phyloP scores from a whole-genome alignment of 1,140 invertebrate genomes.

The Nautilus pompilius region DNA sequence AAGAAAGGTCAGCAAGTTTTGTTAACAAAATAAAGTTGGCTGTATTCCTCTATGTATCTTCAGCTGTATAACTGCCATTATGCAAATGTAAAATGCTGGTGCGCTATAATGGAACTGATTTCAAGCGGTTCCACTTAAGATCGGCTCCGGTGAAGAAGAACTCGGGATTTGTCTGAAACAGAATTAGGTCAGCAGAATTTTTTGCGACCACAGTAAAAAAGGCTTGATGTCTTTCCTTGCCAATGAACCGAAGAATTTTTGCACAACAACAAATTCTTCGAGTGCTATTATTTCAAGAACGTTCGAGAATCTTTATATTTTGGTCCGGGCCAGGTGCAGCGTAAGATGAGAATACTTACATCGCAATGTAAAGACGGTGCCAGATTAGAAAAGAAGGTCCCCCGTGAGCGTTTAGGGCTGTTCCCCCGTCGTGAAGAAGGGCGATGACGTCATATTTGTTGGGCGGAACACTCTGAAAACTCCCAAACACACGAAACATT shows the following conservation, averaged over 20 bases:
- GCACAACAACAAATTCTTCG: neutral
- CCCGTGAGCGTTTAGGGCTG: slow-evolving; percentile 1
- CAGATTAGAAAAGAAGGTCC: neutral
- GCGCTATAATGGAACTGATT: slow-evolving; percentile 1
- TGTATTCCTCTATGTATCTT: slow-evolving; percentile 7
- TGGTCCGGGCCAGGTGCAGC: neutral
- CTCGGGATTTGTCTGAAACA: neutral
- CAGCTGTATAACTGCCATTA: slow-evolving; percentile 8
- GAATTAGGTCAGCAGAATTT: neutral
- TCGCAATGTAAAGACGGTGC: neutral
- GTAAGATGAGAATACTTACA: neutral
- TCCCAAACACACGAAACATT: no score
- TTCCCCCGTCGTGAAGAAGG: neutral
- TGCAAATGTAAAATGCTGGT: slow-evolving; percentile 6
- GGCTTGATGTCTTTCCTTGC: neutral
- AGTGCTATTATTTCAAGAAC: neutral
- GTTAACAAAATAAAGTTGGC: neutral
- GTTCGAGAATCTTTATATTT: neutral
- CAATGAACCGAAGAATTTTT: neutral
- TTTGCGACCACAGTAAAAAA: neutral
- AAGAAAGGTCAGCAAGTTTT: neutral
- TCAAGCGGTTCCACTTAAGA: neutral
- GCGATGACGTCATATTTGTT: neutral
- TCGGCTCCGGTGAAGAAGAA: no score
- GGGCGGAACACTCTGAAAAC: no score